Percentiles rank a stretch among this genome's conserved stretches.
Evolutionary conservation across 1,140 invertebrate species (phyloP).

Genomic region (Hydropsyche tenuis): DNA sequence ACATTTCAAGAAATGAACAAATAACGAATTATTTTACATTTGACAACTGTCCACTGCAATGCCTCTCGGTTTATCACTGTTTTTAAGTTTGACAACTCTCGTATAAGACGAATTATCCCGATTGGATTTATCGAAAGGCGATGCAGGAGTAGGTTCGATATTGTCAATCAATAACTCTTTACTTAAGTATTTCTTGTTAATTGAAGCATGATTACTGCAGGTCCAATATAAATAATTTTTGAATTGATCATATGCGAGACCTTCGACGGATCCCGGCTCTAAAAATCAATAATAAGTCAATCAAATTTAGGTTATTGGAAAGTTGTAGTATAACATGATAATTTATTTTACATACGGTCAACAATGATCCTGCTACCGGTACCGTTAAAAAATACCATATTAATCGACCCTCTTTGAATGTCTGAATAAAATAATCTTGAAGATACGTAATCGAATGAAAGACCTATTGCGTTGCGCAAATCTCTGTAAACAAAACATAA

Average conservation of each 20-base stretch:
- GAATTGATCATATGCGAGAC: conserved; percentile 75
- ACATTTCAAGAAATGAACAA: not conserved
- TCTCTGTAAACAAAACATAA: conserved; percentile 55
- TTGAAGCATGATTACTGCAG: conserved; percentile 79
- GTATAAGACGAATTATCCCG: conserved; percentile 57
- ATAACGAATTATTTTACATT: conserved; percentile 59
- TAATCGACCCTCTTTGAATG: conserved; percentile 83
- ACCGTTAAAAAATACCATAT: conserved; percentile 84
- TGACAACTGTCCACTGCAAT: conserved; percentile 84
- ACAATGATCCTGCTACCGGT: conserved; percentile 72
- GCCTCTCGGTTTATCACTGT: conserved; percentile 80
- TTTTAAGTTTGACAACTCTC: conserved; percentile 71
- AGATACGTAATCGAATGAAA: conserved; percentile 78
- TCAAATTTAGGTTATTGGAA: conserved; percentile 5
- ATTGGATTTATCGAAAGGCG: conserved; percentile 55
- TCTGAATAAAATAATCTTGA: conserved; percentile 85
- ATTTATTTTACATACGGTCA: conserved; percentile 63
- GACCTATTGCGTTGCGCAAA: conserved; percentile 81
- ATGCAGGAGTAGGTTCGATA: conserved; percentile 60
- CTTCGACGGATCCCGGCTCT: conserved; percentile 82
- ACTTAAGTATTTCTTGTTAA: conserved; percentile 54
- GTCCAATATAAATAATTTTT: conserved; percentile 83
- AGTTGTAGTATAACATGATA: not conserved
- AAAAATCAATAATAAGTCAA: conserved; percentile 24
- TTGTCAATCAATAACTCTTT: conserved; percentile 1